Base-by-base conservation (phyloP, 1,140 invertebrate species). In the Saccostrea echinata region DNA sequence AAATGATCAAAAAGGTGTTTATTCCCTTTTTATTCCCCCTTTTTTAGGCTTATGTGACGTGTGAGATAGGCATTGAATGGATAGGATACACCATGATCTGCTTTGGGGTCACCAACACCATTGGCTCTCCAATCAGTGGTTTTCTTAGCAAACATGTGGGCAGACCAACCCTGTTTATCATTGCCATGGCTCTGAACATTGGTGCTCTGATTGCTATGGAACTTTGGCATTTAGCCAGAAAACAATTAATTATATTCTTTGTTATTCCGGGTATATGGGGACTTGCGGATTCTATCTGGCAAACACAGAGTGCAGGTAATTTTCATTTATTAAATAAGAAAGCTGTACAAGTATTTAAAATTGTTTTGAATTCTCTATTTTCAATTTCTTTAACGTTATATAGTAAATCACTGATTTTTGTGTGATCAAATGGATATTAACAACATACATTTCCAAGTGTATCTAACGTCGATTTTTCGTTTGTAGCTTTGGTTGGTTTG, bases 71-170 rank as follows among this genome's bases (percentile, higher is more conserved):
- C 35, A 97, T 99, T 43, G 96, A 97, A 88, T 97, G 97, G 89
- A 98, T 99, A 27, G 98, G 98, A 51, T 98, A 98, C 93, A 98
- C 99, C 13, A 98, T 99, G 97, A 98, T 99, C 91, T 98, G 97
- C 93, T 99, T 99, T 93, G 98, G 98, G 4, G 97, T 98, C 0
- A 97, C 97, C 9, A 98, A 99, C 94, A 98, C 98, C 0, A 95
- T 97, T 9, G 98, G 97, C 93, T 98, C 98, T 6, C 95, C 98
- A 18, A 94, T 97, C 1, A 98, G 98, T 93, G 98, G 98, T 0
- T 97, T 97, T 0, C 95, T 98, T 52, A 98, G 98, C 96, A 98
- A 98, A 93, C 97, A 97, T 93, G 97, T 98, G 84, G 98, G 98
- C 4, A 96, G 98, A 88, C 96, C 97, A 84, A 97, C 97, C 0